phyloP scores from a whole-genome alignment of 2,113 vertebrate species.

The Eidolon helvum region DNA sequence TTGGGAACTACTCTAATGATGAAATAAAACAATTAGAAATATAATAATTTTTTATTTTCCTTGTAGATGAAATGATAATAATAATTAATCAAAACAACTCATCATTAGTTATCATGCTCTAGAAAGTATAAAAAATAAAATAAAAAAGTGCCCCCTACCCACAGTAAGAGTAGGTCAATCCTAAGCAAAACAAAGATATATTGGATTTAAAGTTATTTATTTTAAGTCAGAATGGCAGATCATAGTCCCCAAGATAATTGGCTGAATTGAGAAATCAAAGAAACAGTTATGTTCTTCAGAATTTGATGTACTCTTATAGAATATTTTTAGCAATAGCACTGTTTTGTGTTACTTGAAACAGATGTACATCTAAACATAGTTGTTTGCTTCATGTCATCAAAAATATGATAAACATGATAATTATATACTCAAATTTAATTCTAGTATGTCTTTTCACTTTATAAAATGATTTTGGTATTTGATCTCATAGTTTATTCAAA shows the following conservation, averaged over 20 bases:
- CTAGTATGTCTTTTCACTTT: slow-evolving; percentile 57
- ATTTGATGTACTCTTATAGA: not conserved
- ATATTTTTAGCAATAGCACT: slow-evolving; percentile 29
- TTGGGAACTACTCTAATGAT: not conserved
- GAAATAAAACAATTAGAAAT: not conserved
- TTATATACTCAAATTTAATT: slow-evolving; percentile 67
- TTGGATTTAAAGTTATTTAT: not conserved
- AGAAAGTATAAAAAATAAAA: not conserved
- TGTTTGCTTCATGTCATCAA: slow-evolving; percentile 60
- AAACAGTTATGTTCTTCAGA: not conserved
- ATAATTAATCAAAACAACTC: not conserved
- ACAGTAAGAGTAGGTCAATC: not conserved
- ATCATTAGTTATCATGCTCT: not conserved
- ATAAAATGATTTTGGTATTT: slow-evolving; percentile 55
- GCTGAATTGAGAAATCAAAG: not conserved
- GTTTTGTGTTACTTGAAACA: slow-evolving; percentile 60
- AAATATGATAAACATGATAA: slow-evolving; percentile 65
- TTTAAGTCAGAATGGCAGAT: not conserved
- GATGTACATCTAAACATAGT: slow-evolving; percentile 67
- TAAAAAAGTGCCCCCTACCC: not conserved
- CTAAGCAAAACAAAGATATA: not conserved
- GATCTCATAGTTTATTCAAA: slow-evolving; percentile 50
- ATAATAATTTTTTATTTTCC: not conserved
- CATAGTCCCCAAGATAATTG: not conserved
- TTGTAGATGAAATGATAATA: not conserved